Conservation (phyloP, 2,888 invertebrate species). For the Phrixothrix hirtus region DNA sequence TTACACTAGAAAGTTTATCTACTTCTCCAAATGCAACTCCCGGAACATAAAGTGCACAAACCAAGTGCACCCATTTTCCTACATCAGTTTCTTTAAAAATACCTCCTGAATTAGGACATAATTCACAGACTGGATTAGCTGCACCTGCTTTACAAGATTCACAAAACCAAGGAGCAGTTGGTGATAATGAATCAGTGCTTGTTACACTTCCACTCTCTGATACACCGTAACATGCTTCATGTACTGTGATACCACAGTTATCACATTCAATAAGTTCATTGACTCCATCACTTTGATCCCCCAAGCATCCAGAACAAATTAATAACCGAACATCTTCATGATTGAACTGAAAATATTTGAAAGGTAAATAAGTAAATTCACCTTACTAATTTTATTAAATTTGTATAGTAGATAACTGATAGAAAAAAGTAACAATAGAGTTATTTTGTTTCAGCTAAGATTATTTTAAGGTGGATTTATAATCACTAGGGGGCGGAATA, state of each 20-base stretch:
- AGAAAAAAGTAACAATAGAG: too few species aligned
- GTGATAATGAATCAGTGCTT: slow-evolving; percentile 91
- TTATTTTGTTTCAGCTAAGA: too few species aligned
- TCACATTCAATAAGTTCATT: slow-evolving; percentile 98
- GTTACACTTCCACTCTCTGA: slow-evolving; percentile 89
- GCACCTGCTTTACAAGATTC: slow-evolving; percentile 95
- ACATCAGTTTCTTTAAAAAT: slow-evolving; percentile 97
- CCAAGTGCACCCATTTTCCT: slow-evolving; percentile 97
- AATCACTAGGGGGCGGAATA: too few species aligned
- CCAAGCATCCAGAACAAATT: slow-evolving; percentile 91
- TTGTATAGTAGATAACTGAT: too few species aligned
- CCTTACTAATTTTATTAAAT: not conserved
- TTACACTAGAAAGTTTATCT: slow-evolving; percentile 87
- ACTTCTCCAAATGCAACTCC: slow-evolving; percentile 97
- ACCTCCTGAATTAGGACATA: slow-evolving; percentile 91
- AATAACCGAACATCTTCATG: slow-evolving; percentile 64
- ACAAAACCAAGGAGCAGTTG: slow-evolving; percentile 99
- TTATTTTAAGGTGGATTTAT: too few species aligned
- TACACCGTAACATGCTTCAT: slow-evolving; percentile 96
- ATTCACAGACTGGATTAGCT: slow-evolving; percentile 86
- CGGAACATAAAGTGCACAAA: slow-evolving; percentile 96
- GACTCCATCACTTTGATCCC: slow-evolving; percentile 88
- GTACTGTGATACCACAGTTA: slow-evolving; percentile 93
- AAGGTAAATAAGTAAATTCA: not conserved
- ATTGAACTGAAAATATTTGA: slow-evolving; percentile 9